Percentiles rank a stretch among this genome's conserved stretches.
These are phyloP conservation scores for Bucorvus abyssinicus DNA, from an alignment of 2,797 vertebrate genomes.

Conservation along the genomic window DNA sequence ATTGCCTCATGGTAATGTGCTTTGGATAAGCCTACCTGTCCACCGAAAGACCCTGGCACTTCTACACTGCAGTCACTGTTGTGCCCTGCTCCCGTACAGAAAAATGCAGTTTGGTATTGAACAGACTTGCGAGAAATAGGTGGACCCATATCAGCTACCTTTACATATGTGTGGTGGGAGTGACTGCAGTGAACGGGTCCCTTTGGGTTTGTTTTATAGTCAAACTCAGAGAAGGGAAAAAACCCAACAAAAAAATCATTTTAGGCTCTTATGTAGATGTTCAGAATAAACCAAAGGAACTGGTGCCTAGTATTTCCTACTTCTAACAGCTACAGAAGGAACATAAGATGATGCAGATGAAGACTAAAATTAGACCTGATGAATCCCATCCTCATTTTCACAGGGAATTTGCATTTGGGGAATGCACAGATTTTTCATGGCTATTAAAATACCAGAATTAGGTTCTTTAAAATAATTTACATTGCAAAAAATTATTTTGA, in stretches of 20 bases:
- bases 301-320: neutral
- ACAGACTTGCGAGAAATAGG: neutral
- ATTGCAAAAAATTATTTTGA: neutral
- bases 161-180: neutral
- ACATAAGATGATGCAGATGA: neutral
- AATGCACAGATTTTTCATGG: neutral
- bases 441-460: neutral
- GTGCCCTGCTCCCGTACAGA: accelerated
- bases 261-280: neutral
- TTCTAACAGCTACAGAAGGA: neutral
- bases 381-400: neutral
- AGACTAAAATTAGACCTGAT: neutral
- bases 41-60: accelerated
- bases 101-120: neutral
- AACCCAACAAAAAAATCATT: neutral
- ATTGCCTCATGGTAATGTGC: neutral
- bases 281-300: neutral
- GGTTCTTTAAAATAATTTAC: neutral
- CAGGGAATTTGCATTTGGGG: neutral
- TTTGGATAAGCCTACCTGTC: neutral
- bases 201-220: neutral
- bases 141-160: neutral
- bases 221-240: neutral
- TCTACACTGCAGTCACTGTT: neutral
- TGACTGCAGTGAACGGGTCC: neutral